Conservation (phyloP, 1,140 invertebrate genomes). For the Heliconius nattereri region DNA sequence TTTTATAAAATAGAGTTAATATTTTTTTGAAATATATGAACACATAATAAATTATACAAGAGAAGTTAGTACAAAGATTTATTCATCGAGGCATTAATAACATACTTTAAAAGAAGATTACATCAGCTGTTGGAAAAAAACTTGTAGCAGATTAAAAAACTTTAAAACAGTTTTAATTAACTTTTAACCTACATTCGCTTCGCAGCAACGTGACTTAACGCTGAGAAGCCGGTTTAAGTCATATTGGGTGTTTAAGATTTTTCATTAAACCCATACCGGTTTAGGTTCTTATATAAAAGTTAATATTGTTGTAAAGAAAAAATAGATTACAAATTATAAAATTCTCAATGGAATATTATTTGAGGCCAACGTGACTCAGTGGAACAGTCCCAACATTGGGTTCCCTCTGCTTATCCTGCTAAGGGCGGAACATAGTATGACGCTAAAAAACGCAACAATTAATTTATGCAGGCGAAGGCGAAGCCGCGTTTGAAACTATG, state of each 20-base stretch:
- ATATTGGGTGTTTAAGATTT: neutral
- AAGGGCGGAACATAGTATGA: too few relatives aligned
- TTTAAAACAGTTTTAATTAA: slow-evolving; percentile 27
- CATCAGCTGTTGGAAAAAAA: slow-evolving; percentile 22
- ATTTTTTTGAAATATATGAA: neutral
- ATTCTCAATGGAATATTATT: too few relatives aligned
- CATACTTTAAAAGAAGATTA: slow-evolving; percentile 20
- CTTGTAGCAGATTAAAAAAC: slow-evolving; percentile 22
- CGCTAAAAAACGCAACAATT: too few relatives aligned
- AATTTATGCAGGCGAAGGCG: too few relatives aligned
- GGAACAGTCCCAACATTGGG: too few relatives aligned
- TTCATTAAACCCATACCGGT: neutral
- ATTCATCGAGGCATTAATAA: slow-evolving; percentile 21
- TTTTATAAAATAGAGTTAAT: neutral
- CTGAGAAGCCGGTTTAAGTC: slow-evolving; percentile 10
- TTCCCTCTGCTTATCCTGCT: too few relatives aligned
- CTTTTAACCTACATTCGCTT: slow-evolving; percentile 17
- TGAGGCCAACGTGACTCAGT: too few relatives aligned
- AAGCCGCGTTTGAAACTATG: too few relatives aligned
- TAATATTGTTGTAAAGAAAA: neutral
- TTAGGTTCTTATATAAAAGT: neutral
- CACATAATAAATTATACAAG: neutral
- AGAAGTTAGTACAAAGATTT: slow-evolving; percentile 7
- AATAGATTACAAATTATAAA: neutral
- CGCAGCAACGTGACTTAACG: slow-evolving; percentile 1